Conservation (phyloP, 2,113 vertebrate genomes). For the Megaceryle torquata region DNA sequence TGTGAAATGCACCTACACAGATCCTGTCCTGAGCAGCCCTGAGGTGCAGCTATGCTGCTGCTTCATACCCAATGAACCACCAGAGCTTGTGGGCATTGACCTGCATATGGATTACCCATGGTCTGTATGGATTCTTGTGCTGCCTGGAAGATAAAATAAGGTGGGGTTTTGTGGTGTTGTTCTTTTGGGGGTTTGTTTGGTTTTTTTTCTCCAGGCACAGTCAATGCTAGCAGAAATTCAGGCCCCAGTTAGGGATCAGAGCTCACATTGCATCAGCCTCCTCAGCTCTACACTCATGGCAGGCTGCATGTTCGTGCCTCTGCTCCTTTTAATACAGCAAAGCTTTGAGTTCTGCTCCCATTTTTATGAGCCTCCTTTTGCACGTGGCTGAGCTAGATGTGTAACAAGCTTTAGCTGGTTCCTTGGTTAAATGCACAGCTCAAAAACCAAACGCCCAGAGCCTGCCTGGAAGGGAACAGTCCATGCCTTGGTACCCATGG, state of each 20-base stretch:
- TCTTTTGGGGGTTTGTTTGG: not conserved
- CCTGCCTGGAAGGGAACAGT: not conserved
- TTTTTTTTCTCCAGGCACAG: not conserved
- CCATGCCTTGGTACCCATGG: not conserved
- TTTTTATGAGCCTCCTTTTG: not conserved
- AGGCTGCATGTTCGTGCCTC: not conserved
- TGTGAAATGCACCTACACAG: not conserved
- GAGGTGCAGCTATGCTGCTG: not conserved
- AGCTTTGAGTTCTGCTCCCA: not conserved
- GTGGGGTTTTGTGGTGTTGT: no score
- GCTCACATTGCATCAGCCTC: rapidly evolving
- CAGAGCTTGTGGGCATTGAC: rapidly evolving
- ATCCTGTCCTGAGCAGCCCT: not conserved
- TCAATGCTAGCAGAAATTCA: not conserved
- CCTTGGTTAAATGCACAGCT: rapidly evolving
- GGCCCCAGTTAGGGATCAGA: not conserved
- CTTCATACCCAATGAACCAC: rapidly evolving
- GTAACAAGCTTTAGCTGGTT: not conserved
- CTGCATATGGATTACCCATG: rapidly evolving
- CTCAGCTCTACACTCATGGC: rapidly evolving
- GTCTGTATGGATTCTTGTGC: rapidly evolving
- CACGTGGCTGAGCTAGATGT: not conserved
- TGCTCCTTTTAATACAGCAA: not conserved
- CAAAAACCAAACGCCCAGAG: not conserved
- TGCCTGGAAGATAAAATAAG: not conserved